A percentile compares a stretch with the other conserved stretches of the same genome.
Conservation (phyloP, 1,140 invertebrate species). For the Panagrolaimus sp. region DNA sequence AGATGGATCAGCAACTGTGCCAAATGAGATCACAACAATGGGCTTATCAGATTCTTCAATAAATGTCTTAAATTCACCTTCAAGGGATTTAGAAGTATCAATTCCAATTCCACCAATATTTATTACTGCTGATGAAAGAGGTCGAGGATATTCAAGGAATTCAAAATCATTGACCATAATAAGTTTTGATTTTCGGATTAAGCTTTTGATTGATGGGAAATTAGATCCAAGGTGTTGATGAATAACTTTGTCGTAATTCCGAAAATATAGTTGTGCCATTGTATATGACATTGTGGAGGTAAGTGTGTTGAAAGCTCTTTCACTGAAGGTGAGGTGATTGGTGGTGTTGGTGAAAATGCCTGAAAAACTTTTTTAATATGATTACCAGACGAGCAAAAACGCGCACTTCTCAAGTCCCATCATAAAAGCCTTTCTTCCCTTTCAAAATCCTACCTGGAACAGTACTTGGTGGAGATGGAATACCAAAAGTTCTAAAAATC, state of each 20-base stretch:
- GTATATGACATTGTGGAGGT: not conserved
- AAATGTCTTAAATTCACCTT: too few species aligned
- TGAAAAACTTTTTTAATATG: too few species aligned
- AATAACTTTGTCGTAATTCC: too few species aligned
- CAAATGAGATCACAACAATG: too few species aligned
- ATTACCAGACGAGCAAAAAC: too few species aligned
- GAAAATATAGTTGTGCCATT: not conserved
- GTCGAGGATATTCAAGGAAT: not conserved
- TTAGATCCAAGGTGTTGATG: not conserved
- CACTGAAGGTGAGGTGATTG: not conserved
- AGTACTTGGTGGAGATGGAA: not conserved
- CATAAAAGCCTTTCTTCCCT: too few species aligned
- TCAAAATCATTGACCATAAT: conserved; percentile 1
- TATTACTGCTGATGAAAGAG: not conserved
- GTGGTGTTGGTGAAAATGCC: not conserved
- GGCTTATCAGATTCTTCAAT: too few species aligned
- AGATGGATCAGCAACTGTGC: too few species aligned
- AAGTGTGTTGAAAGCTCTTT: not conserved
- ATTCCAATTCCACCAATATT: not conserved
- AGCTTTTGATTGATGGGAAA: not conserved
- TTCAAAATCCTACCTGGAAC: too few species aligned
- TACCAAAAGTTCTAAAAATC: not conserved
- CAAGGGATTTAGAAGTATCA: too few species aligned
- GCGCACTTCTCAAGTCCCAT: too few species aligned
- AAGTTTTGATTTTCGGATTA: not conserved